Percentiles rank a stretch among this genome's conserved stretches.
These are phyloP conservation scores for Rhingia rostrata DNA, from an alignment of 2,888 invertebrate genomes.

Conservation along the genomic window DNA sequence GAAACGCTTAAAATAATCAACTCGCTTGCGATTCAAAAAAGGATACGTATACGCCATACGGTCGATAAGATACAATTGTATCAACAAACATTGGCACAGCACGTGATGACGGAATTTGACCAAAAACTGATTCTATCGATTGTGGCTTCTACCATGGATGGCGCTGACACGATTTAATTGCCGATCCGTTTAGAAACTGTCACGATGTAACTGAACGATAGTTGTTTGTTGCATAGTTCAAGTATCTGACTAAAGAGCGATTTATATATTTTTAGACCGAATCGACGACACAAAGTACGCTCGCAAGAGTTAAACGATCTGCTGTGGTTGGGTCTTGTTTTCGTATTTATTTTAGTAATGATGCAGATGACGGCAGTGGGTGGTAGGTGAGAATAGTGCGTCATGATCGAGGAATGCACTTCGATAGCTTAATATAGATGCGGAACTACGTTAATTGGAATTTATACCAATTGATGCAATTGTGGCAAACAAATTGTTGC, in stretches of 20 bases:
- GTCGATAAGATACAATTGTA: slow-evolving; percentile 4
- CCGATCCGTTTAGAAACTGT: not conserved
- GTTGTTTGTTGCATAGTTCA: slow-evolving; percentile 2
- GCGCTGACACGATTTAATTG: slow-evolving; percentile 66
- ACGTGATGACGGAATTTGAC: slow-evolving; percentile 60
- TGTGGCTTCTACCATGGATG: slow-evolving; percentile 35
- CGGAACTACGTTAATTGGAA: slow-evolving; percentile 51
- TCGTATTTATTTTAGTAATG: slow-evolving; percentile 18
- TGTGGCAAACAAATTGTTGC: slow-evolving; percentile 18
- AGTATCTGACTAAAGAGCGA: slow-evolving; percentile 12
- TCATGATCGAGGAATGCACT: slow-evolving; percentile 49
- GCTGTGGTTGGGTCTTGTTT: slow-evolving; percentile 13
- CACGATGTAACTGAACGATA: slow-evolving; percentile 24
- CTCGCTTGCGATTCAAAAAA: not conserved
- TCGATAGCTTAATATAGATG: slow-evolving; percentile 46
- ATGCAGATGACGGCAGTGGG: slow-evolving; percentile 55
- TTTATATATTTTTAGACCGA: slow-evolving; percentile 25
- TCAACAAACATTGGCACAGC: slow-evolving; percentile 42
- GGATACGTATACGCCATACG: slow-evolving; percentile 51
- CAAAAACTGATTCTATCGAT: slow-evolving; percentile 40
- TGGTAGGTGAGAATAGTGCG: slow-evolving; percentile 43
- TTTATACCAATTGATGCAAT: slow-evolving; percentile 49
- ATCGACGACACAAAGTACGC: slow-evolving; percentile 13
- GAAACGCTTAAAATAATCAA: slow-evolving; percentile 46
- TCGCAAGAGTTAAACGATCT: slow-evolving; percentile 22